phyloP scores from a whole-genome alignment of 2,888 invertebrate genomes.

The Poecilus cupreus region DNA sequence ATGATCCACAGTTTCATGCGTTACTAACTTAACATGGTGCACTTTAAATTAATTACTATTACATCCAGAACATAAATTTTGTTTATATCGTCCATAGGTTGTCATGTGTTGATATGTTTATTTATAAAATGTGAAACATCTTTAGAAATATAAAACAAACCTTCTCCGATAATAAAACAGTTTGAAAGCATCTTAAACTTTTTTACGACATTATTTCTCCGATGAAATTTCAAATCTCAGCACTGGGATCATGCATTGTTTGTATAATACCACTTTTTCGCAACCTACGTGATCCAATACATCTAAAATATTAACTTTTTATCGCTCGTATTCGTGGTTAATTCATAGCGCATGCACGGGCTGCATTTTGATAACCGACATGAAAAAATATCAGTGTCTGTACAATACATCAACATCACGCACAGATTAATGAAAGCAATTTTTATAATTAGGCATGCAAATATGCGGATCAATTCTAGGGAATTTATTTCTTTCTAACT shows the following conservation, averaged over 20 bases:
- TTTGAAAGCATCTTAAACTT: background rate
- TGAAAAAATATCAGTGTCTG: background rate
- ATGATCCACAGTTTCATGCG: no score
- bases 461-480: slow-evolving; percentile 31
- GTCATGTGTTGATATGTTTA: no score
- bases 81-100: no score
- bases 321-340: background rate
- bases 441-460: slow-evolving; percentile 50
- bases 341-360: background rate
- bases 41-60: no score
- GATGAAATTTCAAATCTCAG: no score
- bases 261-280: background rate
- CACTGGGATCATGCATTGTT: no score
- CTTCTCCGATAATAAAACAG: background rate
- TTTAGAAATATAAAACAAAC: background rate
- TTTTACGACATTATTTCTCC: background rate
- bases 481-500: slow-evolving; percentile 46
- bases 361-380: slow-evolving; percentile 9
- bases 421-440: slow-evolving; percentile 38
- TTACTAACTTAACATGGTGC: no score
- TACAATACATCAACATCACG: background rate
- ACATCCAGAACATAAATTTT: no score
- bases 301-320: slow-evolving; percentile 27
- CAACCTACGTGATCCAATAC: slow-evolving; percentile 6
- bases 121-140: no score